These are phyloP conservation scores for Siniperca undulata DNA, from an alignment of 2,797 vertebrate species.

Conservation along the genomic window DNA sequence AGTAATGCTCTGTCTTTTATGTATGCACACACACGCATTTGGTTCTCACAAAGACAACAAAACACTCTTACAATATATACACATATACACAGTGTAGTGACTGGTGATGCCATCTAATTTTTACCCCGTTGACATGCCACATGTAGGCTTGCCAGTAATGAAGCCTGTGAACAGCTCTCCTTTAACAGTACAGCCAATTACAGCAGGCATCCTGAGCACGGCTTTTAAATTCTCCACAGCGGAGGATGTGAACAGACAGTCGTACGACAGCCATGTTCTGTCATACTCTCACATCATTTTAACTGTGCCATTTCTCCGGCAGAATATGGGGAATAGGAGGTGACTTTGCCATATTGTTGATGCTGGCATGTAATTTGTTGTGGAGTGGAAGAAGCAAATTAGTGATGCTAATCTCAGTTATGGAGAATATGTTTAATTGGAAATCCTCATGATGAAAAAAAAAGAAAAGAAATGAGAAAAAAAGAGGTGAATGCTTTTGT, in stretches of 20 bases:
- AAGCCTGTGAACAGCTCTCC: slow-evolving; percentile 59
- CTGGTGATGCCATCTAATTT: slow-evolving; percentile 54
- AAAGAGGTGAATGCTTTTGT: slow-evolving; percentile 63
- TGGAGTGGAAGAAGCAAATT: slow-evolving; percentile 74
- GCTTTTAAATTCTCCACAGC: slow-evolving; percentile 52
- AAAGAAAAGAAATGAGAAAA: slow-evolving; percentile 10
- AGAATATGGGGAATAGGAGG: slow-evolving; percentile 32
- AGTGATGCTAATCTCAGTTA: slow-evolving; percentile 75
- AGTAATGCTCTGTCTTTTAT: slow-evolving; percentile 16
- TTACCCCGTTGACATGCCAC: slow-evolving; percentile 59
- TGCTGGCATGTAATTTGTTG: slow-evolving; percentile 68
- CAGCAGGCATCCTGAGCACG: slow-evolving; percentile 48
- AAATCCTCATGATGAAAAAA: slow-evolving; percentile 53
- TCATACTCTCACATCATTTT: slow-evolving; percentile 52
- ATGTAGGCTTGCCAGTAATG: slow-evolving; percentile 64
- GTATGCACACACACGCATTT: slow-evolving; percentile 7
- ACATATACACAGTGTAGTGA: slow-evolving; percentile 17
- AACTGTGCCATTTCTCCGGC: slow-evolving; percentile 37
- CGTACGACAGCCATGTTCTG: slow-evolving; percentile 38
- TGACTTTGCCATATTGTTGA: slow-evolving; percentile 67
- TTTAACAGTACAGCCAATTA: slow-evolving; percentile 71
- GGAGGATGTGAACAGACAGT: slow-evolving; percentile 41
- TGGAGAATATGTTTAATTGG: slow-evolving; percentile 80
- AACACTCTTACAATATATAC: slow-evolving; percentile 27
- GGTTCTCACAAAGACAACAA: slow-evolving; percentile 25